Evolutionary conservation across 2,797 vertebrate genomes (phyloP), one percentile per base, ranked within the genome.

Genomic region (Urocyon cinereoargenteus): DNA sequence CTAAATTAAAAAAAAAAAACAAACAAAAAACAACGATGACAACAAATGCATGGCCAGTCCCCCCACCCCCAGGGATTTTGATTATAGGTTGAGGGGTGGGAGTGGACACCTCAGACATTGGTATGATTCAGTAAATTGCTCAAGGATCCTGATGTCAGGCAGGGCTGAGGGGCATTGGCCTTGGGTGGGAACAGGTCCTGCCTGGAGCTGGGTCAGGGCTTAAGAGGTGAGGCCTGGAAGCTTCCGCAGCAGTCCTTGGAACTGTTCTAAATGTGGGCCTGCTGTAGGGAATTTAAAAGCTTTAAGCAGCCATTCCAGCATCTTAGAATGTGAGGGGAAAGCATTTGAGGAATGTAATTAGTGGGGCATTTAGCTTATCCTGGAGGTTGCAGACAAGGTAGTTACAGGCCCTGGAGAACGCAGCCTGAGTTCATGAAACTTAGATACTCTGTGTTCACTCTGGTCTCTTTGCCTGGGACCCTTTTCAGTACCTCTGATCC

Each of bases 311-410:
- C n/a, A n/a, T 14, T 90, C 34, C 14, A 51, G 14, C 26, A 51
- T 82, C 36, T 85, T 73, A 57, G 91, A 89, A 57, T 92, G 72
- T 22, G 53, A 61, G 83, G 49, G 45, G 34, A 92, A 97, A 92
- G 81, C 92, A 97, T 96, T 13, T 73, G 40, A 95, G 49, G 97
- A 98, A 98, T 98, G 97, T 82, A 95, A 87, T 96, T 97, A 96
- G 79, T 51, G 64, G 34, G 82, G 40, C 49, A 2, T 24, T 1
- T 22, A 14, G 49, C n/a, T 77, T 90, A 92, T 36, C 90, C 55
- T 31, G 34, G 14, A 64, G 93, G 94, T 36, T 28, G 19, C 66
- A 45, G 49, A 10, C 19, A 28, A 19, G 82, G 26, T 40, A 51
- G 12, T 4, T 21, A 15, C 70, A 78, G 55, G 51, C 45, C 75